A percentile compares a stretch with the other conserved stretches of the same genome.
These are phyloP conservation scores for Ceratitis capitata DNA, from an alignment of 1,140 invertebrate species.

Conservation along the genomic window DNA sequence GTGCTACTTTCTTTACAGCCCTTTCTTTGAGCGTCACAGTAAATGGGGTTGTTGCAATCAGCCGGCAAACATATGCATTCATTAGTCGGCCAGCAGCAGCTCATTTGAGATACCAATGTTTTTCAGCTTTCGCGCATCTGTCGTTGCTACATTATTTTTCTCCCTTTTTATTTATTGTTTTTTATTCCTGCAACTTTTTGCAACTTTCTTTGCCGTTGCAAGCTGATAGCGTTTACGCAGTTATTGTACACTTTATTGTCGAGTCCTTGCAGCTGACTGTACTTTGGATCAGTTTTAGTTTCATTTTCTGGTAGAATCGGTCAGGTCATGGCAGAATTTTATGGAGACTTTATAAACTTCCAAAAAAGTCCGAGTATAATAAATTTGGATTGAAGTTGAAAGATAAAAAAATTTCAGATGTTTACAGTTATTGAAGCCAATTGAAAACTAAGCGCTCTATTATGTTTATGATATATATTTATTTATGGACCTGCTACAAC, in stretches of 20 bases:
- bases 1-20: slow-evolving; percentile 5
- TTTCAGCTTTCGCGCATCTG: neutral
- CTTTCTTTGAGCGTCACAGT: neutral
- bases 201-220: slow-evolving; percentile 1
- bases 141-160: neutral
- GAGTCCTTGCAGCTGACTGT: neutral
- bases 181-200: neutral
- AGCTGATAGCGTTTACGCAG: neutral
- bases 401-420: no score
- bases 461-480: no score
- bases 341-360: no score
- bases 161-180: neutral
- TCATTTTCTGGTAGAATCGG: no score
- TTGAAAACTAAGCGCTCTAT: no score
- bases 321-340: no score
- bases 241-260: neutral
- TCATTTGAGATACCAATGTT: slow-evolving; percentile 14
- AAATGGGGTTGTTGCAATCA: slow-evolving; percentile 14
- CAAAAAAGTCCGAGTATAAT: no score
- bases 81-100: neutral
- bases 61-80: neutral
- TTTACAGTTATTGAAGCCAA: no score
- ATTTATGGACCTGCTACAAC: no score
- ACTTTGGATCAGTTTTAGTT: no score
- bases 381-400: no score